A percentile compares a stretch with the other conserved stretches of the same genome.
Evolutionary conservation across 2,888 invertebrate genomes (phyloP).

Genomic region (Steinernema carpocapsae): DNA sequence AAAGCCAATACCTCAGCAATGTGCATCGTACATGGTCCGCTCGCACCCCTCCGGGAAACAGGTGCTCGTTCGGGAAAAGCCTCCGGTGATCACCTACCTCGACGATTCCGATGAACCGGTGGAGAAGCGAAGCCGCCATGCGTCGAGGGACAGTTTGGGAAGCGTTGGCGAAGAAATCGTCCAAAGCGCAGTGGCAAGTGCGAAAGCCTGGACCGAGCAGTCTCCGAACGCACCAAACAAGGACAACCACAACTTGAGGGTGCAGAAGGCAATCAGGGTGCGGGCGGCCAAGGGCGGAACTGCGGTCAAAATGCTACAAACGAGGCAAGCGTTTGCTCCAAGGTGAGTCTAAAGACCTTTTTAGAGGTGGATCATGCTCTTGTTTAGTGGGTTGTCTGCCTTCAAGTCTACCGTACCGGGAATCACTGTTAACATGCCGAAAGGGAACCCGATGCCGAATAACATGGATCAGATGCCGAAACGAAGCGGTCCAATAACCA

Average conservation of each 20-base stretch:
- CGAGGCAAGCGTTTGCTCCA: not conserved
- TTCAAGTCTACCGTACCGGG: slow-evolving; percentile 19
- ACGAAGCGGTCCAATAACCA: not conserved
- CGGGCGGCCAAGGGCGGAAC: not conserved
- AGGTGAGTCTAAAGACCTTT: not conserved
- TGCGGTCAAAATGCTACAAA: not conserved
- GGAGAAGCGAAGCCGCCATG: slow-evolving; percentile 60
- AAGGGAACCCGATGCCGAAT: not conserved
- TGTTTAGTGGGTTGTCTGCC: slow-evolving; percentile 1
- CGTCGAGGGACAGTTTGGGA: slow-evolving; percentile 57
- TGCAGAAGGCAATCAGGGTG: slow-evolving; percentile 3
- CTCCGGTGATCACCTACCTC: not conserved
- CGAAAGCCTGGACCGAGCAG: not conserved
- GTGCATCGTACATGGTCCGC: not conserved
- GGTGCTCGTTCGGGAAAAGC: slow-evolving; percentile 8
- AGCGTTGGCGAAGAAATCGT: slow-evolving; percentile 51
- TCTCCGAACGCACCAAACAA: slow-evolving; percentile 29
- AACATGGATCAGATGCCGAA: not conserved
- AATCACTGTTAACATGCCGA: slow-evolving; percentile 14
- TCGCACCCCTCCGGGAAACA: not conserved
- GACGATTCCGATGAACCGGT: slow-evolving; percentile 49
- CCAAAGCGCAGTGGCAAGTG: not conserved
- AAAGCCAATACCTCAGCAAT: not conserved
- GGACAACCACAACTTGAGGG: not conserved
- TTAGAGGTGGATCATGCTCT: not conserved